Percentiles rank a stretch among this genome's conserved stretches.
These are phyloP conservation scores for Montipora capricornis DNA, from an alignment of 64 coral and sea anemone genomes.

Conservation along the genomic window DNA sequence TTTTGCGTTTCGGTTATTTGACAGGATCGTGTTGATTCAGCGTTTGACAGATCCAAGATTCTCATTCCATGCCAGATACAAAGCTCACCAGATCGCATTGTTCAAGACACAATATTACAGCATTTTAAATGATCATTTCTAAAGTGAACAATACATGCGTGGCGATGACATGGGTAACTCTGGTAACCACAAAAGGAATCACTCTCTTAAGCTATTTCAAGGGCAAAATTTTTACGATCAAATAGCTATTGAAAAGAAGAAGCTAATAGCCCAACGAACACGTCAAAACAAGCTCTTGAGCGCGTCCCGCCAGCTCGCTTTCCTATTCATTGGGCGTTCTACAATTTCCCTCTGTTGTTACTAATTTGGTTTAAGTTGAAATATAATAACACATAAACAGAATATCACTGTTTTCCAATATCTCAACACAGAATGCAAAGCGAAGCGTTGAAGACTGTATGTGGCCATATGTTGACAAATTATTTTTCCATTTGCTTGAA, in stretches of 20 bases:
- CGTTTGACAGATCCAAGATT: constrained; percentile 51
- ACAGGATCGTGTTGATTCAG: constrained; percentile 35
- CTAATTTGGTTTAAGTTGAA: constrained; percentile 50
- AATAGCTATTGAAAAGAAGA: not conserved
- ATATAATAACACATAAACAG: constrained; percentile 48
- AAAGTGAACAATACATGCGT: constrained; percentile 54
- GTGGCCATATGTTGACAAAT: not conserved
- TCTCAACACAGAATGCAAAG: constrained; percentile 12
- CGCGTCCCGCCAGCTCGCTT: not conserved
- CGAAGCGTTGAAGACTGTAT: not conserved
- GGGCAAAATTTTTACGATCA: not conserved
- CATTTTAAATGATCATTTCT: constrained; percentile 15
- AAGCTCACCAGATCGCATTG: constrained; percentile 27
- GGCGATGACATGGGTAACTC: constrained; percentile 13
- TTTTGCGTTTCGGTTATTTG: constrained; percentile 4
- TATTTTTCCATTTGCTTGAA: not conserved
- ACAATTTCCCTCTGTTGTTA: constrained; percentile 17
- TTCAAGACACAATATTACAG: constrained; percentile 33
- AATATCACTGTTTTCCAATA: constrained; percentile 57
- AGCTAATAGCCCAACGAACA: not conserved
- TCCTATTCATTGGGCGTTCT: not conserved
- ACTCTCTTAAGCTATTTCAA: constrained; percentile 32
- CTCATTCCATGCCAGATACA: constrained; percentile 49
- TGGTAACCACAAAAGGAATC: constrained; percentile 20
- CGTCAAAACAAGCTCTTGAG: not conserved